Conservation (phyloP, 2,113 vertebrate species). For the Campylorhamphus procurvoides region DNA sequence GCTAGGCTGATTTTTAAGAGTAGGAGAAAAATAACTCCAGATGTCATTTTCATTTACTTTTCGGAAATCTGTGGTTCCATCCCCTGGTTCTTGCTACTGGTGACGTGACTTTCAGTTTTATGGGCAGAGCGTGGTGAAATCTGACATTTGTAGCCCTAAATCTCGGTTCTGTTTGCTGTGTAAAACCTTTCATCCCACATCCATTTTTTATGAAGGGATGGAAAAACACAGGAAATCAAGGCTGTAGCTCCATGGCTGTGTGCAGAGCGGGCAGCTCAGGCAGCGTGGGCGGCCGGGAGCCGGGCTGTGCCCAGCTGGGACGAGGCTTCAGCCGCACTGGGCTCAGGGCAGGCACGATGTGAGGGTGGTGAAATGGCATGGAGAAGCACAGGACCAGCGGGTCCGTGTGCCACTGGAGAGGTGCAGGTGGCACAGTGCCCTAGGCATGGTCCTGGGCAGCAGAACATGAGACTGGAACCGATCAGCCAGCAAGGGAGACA, state of each 20-base stretch:
- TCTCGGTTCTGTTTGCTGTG: slow-evolving; percentile 61
- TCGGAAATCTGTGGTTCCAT: neutral
- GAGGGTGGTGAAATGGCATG: fast-evolving
- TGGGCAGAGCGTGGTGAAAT: slow-evolving; percentile 2
- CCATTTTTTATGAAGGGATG: slow-evolving; percentile 58
- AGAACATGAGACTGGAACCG: fast-evolving
- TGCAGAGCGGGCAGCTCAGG: neutral
- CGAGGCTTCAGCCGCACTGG: neutral
- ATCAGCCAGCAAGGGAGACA: neutral
- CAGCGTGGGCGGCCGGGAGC: neutral
- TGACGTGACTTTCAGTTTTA: slow-evolving; percentile 27
- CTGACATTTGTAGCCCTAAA: slow-evolving; percentile 33
- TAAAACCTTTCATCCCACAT: slow-evolving; percentile 58
- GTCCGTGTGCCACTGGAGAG: fast-evolving
- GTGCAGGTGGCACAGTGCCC: fast-evolving
- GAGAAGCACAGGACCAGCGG: fast-evolving
- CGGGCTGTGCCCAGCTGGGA: neutral
- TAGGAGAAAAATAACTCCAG: slow-evolving; percentile 9
- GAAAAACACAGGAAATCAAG: neutral
- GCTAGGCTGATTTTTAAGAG: neutral
- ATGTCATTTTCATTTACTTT: neutral
- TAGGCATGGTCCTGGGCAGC: neutral
- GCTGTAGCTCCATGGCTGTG: neutral
- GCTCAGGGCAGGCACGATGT: fast-evolving
- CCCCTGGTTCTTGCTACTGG: neutral